phyloP scores from a whole-genome alignment of 1,140 invertebrate genomes.

The Tetramorium parvispinum region DNA sequence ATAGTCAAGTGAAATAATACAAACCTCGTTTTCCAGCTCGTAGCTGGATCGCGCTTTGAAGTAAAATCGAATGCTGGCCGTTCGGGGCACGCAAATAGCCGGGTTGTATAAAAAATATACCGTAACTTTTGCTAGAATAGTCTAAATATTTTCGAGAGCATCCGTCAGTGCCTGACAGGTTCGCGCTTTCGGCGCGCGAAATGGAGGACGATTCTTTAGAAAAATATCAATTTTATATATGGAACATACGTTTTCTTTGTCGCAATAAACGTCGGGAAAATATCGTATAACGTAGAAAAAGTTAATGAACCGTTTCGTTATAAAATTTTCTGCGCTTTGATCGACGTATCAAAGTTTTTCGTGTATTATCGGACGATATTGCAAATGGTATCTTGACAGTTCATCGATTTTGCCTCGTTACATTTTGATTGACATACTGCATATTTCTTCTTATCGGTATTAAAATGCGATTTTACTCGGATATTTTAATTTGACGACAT shows the following conservation, averaged over 20 bases:
- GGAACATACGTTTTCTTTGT: not conserved
- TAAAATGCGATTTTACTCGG: constrained; percentile 7
- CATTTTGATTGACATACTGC: not conserved
- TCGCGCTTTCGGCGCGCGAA: constrained; percentile 7
- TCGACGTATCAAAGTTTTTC: not conserved
- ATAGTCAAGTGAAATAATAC: constrained; percentile 16
- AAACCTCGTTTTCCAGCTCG: constrained; percentile 19
- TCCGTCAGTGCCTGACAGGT: not conserved
- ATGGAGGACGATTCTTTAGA: not conserved
- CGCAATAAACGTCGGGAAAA: not conserved
- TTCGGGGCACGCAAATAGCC: constrained; percentile 15
- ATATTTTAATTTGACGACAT: constrained; percentile 6
- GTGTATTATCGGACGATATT: not conserved
- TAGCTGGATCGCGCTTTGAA: not conserved
- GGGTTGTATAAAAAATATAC: constrained; percentile 22
- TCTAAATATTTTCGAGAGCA: constrained; percentile 48
- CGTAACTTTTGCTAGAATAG: constrained; percentile 14
- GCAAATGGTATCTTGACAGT: constrained; percentile 15
- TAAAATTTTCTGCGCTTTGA: not conserved
- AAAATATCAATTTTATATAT: constrained; percentile 26
- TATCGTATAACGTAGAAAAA: not conserved
- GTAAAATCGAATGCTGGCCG: constrained; percentile 21
- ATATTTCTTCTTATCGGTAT: not conserved
- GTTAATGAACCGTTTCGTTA: not conserved
- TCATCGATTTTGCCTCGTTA: constrained; percentile 12